A percentile compares a stretch with the other conserved stretches of the same genome.
Conservation (phyloP, 2,113 vertebrate genomes). For the Bos javanicus region DNA sequence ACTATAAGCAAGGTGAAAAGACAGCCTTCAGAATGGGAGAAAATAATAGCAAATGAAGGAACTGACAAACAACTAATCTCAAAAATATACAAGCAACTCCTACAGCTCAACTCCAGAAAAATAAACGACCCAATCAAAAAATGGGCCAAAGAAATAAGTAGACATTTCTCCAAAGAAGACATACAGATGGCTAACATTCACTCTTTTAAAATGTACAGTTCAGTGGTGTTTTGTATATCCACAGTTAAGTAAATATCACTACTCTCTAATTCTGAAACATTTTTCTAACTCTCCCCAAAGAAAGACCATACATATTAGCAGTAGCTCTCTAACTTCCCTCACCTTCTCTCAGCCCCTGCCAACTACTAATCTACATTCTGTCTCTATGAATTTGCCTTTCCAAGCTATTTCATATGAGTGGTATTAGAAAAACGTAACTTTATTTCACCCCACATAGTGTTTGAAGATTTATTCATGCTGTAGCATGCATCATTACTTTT, state of each 20-base stretch:
- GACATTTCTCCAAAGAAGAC: no score
- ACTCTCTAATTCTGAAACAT: background rate
- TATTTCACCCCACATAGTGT: background rate
- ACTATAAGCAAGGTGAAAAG: no score
- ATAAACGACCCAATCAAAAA: no score
- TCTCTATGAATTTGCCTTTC: background rate
- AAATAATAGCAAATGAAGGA: no score
- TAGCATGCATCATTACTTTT: background rate
- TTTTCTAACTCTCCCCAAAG: background rate
- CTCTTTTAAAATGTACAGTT: background rate
- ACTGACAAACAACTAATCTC: no score
- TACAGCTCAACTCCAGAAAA: no score
- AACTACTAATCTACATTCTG: background rate
- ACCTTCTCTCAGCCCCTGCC: accelerated
- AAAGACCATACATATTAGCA: background rate
- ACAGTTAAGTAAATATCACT: background rate
- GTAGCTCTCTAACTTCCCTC: background rate
- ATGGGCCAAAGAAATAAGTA: no score
- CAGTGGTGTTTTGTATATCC: background rate
- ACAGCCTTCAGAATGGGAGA: no score
- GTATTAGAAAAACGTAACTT: background rate
- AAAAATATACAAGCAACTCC: no score
- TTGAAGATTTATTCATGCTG: background rate
- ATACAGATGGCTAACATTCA: background rate
- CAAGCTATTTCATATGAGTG: background rate